phyloP scores from a whole-genome alignment of 2,113 vertebrate species.

The Sardina pilchardus region DNA sequence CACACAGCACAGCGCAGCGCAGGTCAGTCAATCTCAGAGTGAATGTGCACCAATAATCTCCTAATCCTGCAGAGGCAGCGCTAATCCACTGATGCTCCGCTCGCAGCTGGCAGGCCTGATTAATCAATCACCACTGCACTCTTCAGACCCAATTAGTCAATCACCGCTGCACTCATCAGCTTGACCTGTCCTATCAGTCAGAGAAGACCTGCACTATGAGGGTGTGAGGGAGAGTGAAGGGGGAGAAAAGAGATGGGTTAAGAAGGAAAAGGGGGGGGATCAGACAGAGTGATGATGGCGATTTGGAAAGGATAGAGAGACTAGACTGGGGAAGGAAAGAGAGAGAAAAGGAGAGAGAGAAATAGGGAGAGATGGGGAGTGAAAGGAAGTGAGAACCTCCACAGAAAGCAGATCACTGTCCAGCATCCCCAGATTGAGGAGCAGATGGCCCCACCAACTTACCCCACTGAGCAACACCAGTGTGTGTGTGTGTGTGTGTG shows the following conservation, averaged over 20 bases:
- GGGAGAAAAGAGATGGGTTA: neutral
- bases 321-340: conserved; percentile 7
- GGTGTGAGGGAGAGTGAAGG: neutral
- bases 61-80: conserved; percentile 15
- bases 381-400: neutral
- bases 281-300: neutral
- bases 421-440: conserved; percentile 58
- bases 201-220: neutral
- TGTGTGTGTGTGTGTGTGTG: conserved; percentile 33
- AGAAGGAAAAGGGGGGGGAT: neutral
- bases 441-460: conserved; percentile 67
- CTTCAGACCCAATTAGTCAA: no score
- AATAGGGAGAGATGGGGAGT: conserved; percentile 30
- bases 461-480: conserved; percentile 46
- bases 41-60: conserved; percentile 29
- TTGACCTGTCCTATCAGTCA: neutral
- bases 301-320: conserved; percentile 3
- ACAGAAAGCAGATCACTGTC: conserved; percentile 35
- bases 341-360: conserved; percentile 27
- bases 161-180: neutral
- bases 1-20: neutral
- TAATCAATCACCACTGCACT: conserved; percentile 7
- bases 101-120: conserved; percentile 10
- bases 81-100: conserved; percentile 2
- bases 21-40: neutral